Base-by-base conservation (phyloP, 2,113 vertebrate species). In the Serilophus lunatus region DNA sequence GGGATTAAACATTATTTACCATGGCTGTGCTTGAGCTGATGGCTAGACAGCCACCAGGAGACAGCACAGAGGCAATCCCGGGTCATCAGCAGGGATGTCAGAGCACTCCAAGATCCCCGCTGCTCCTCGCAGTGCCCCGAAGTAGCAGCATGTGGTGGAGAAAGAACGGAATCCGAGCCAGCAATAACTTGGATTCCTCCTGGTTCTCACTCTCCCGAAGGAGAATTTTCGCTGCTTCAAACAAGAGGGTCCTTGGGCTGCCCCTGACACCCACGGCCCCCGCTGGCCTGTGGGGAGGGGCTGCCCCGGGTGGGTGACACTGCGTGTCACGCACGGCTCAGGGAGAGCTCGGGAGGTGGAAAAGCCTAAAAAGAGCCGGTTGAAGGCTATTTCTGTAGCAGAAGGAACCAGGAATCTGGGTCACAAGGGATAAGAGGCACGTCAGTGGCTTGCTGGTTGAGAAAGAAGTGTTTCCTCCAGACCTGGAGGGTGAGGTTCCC, bases 331-430 rank as follows among this genome's bases (percentile, higher is more conserved):
- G 1, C 59, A 3, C 35, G 5, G 35, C 35, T 18, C 59, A 18
- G 35, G 77, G 44, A 75, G 13, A 29, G 56, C 66, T 56, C 4
- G 1, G 70, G 22, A 70, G 70, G 65, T 54, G 79, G 70, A 68
- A 77, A 51, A 12, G 28, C 23, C 75, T 61, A 36, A 72, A 88
- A 82, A n/a, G 38, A 88, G 79, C 0, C 8, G 40, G 74, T 64
- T 0, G 5, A 23, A 40, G 83, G 83, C 60, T 92, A 69, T 88
- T 92, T 90, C 70, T 88, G 90, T 15, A 56, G 83, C 83, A 84
- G 74, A 26, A 82, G 19, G 86, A 72, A 51, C 25, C 35, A 50
- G 83, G 35, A 95, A 88, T 88, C 79, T 90, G 75, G 90, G 82
- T 92, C 86, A 90, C 82, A 42, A 63, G 44, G 65, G 83, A 7